phyloP scores from a whole-genome alignment of 2,888 invertebrate species.

The Linnaemya tessellans region DNA sequence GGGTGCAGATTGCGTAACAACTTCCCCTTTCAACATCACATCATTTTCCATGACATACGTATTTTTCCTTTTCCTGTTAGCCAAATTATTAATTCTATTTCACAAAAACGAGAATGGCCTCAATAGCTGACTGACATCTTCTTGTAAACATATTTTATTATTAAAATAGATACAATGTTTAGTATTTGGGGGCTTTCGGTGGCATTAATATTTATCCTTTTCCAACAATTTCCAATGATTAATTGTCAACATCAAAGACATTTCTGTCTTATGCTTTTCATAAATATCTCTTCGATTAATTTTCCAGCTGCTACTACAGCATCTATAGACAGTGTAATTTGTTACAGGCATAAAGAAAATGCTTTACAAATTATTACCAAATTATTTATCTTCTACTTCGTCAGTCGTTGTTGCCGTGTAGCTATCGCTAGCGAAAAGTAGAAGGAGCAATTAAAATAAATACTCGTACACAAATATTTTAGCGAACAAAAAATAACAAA shows the following conservation, averaged over 20 bases:
- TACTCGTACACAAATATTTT: constrained; percentile 19
- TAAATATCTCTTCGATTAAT: background rate
- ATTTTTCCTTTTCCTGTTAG: background rate
- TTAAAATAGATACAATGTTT: constrained; percentile 1
- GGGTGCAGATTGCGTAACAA: too few species aligned
- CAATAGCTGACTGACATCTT: constrained; percentile 11
- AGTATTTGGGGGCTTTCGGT: constrained; percentile 3
- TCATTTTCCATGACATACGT: too few species aligned
- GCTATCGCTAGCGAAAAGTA: background rate
- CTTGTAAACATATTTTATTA: constrained; percentile 17
- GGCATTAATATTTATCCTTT: constrained; percentile 4
- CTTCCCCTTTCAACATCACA: too few species aligned
- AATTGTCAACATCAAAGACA: constrained; percentile 43
- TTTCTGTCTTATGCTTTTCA: background rate
- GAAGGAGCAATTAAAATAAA: constrained; percentile 35
- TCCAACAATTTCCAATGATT: constrained; percentile 46
- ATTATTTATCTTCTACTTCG: constrained; percentile 23
- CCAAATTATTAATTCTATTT: constrained; percentile 25
- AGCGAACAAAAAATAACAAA: background rate
- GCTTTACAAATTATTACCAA: constrained; percentile 25
- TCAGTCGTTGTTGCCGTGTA: background rate
- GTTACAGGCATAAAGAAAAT: background rate
- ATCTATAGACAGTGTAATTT: constrained; percentile 4
- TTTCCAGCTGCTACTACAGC: background rate
- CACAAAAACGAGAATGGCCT: background rate